Percentiles rank a stretch among this genome's conserved stretches.
Conservation (phyloP, 2,888 invertebrate species). For the Gymnoscelis rufifasciata region DNA sequence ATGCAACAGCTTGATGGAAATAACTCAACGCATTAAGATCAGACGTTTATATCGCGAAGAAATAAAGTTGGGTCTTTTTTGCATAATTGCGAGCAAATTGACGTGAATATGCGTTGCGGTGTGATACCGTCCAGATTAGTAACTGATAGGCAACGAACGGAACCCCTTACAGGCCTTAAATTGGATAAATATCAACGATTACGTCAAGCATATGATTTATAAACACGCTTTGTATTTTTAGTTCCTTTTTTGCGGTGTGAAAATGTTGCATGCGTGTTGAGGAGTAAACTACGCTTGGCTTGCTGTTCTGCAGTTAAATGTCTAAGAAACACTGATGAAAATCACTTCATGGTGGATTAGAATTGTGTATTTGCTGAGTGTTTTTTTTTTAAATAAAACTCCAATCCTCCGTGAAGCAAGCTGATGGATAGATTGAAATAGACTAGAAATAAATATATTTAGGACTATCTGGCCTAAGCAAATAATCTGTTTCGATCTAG, state of each 20-base stretch:
- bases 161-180: constrained; percentile 5
- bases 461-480: too few relatives aligned
- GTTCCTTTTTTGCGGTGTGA: not conserved
- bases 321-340: too few relatives aligned
- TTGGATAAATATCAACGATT: constrained; percentile 1
- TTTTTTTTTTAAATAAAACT: too few relatives aligned
- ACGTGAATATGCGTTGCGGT: not conserved
- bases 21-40: not conserved
- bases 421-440: too few relatives aligned
- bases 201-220: constrained; percentile 16
- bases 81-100: not conserved
- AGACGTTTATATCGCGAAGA: not conserved
- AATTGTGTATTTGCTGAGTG: too few relatives aligned
- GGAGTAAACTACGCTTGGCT: not conserved
- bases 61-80: constrained; percentile 2
- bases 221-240: not conserved
- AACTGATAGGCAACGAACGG: constrained; percentile 28
- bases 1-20: not conserved
- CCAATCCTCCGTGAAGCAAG: too few relatives aligned
- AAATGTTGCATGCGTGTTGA: not conserved
- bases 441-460: too few relatives aligned
- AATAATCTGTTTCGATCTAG: too few relatives aligned
- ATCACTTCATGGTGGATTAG: too few relatives aligned
- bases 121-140: constrained; percentile 12
- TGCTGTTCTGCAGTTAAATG: not conserved